Evolutionary conservation across 2,888 invertebrate species (phyloP), one percentile per base, ranked within the genome.

Genomic region (Apocheima hispidaria): DNA sequence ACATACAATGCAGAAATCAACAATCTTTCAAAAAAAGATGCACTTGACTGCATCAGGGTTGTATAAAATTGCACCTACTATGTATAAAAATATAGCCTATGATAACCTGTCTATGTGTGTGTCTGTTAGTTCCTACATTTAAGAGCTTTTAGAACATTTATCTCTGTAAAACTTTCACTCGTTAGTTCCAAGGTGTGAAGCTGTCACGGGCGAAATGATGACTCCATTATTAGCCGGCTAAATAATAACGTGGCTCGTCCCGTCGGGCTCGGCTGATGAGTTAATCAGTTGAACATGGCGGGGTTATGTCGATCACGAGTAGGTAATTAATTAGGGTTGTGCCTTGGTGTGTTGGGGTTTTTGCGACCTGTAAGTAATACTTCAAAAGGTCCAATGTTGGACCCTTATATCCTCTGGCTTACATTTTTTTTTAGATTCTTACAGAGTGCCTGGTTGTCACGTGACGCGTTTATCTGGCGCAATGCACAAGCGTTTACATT

Each of bases 191-290:
- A 90, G 91, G 92, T 92, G 92, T 91, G 90, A 92, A 92, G 85
- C 92, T 92, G 92, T 92, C 91, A 89, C 81, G 87, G 77, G 73
- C 79, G 84, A 86, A 87, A 89, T 88, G 91, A 92, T 88, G 89
- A 84, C 90, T 92, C 88, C 90, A 90, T 92, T 91, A 92, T 90
- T 90, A 92, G 73, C 81, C 86, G 84, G 76, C 86, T 84, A 88
- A 89, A 87, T 89, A 88, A 89, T 87, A 87, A 89, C 81, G 79
- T 78, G 76, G 70, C 69, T 63, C 71, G 78, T 83, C 78, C 86
- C 84, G 86, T 83, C 84, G 83, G 65, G 74, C 64, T 66, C 65
- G 66, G 72, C 75, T 82, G 82, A 84, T 83, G 83, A 81, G 83
- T 82, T 87, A 84, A 85, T 85, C 84, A 83, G 80, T 84, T 81